phyloP scores from a whole-genome alignment of 2,113 vertebrate genomes.

The Rhadina sibilatrix region DNA sequence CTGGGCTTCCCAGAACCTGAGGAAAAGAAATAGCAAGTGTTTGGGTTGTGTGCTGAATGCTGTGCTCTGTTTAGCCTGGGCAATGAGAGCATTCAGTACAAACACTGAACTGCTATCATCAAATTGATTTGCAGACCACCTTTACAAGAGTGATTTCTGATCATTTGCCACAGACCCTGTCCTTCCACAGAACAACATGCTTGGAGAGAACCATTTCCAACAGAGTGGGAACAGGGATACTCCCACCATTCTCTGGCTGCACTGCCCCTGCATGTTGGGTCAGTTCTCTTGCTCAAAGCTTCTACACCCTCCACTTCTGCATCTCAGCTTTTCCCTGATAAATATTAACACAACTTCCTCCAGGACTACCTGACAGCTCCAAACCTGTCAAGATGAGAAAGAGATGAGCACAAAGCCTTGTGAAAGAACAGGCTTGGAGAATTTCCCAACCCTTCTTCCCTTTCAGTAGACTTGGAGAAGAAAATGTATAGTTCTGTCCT shows the following conservation, averaged over 20 bases:
- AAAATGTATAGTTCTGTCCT: neutral
- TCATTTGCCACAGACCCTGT: neutral
- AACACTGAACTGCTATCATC: neutral
- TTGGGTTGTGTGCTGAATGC: constrained; percentile 28
- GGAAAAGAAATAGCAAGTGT: constrained; percentile 57
- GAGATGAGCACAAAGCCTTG: neutral
- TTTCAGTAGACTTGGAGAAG: neutral
- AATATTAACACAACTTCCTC: neutral
- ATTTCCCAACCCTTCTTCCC: neutral
- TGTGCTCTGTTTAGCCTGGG: constrained; percentile 51
- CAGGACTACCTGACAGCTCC: neutral
- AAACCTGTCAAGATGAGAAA: neutral
- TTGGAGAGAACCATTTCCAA: neutral
- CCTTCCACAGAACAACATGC: neutral
- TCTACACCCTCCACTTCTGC: neutral
- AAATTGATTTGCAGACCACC: constrained; percentile 73
- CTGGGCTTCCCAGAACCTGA: constrained; percentile 61
- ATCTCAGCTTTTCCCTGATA: neutral
- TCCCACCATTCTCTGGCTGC: neutral
- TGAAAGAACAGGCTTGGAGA: neutral
- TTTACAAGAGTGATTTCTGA: neutral
- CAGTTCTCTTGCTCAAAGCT: neutral
- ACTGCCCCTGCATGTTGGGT: rapidly evolving
- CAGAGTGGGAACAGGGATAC: neutral
- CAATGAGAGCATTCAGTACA: constrained; percentile 58